Evolutionary conservation across 1,140 invertebrate species (phyloP).

Genomic region (Ooceraea biroi): DNA sequence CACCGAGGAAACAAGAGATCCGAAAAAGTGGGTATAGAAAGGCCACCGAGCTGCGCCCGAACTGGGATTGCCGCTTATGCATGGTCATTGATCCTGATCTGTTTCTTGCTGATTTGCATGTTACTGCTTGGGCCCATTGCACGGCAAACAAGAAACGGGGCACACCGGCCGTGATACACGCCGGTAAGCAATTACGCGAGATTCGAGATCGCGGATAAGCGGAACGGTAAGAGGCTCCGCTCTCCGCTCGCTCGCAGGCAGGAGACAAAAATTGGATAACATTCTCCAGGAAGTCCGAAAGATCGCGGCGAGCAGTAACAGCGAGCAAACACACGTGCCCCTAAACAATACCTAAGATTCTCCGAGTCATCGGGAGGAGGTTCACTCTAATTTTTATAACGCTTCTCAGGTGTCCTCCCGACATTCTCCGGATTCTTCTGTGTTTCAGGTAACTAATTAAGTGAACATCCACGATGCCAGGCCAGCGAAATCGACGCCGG

Average conservation of each 20-base stretch:
- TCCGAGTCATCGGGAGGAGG: no score
- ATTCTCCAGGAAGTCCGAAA: constrained; percentile 21
- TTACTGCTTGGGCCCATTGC: constrained; percentile 39
- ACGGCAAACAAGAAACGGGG: constrained; percentile 57
- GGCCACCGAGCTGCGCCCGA: background rate
- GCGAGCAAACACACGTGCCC: no score
- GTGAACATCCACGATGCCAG: background rate
- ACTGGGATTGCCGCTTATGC: constrained; percentile 51
- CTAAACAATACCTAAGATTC: no score
- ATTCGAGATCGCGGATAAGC: constrained; percentile 62
- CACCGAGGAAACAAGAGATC: constrained; percentile 9
- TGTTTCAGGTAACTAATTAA: constrained; percentile 15
- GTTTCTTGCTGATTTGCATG: constrained; percentile 73
- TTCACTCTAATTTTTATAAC: background rate
- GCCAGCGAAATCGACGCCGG: background rate
- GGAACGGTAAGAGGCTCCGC: background rate
- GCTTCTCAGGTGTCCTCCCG: background rate
- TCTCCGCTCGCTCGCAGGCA: background rate
- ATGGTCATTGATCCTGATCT: constrained; percentile 69
- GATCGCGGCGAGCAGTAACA: background rate
- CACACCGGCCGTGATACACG: constrained; percentile 51
- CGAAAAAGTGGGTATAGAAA: background rate
- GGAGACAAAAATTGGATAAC: constrained; percentile 42
- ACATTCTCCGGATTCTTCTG: background rate
- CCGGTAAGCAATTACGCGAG: constrained; percentile 67